These are phyloP conservation scores for Anas flavirostris DNA, from an alignment of 2,797 vertebrate species.

Conservation along the genomic window DNA sequence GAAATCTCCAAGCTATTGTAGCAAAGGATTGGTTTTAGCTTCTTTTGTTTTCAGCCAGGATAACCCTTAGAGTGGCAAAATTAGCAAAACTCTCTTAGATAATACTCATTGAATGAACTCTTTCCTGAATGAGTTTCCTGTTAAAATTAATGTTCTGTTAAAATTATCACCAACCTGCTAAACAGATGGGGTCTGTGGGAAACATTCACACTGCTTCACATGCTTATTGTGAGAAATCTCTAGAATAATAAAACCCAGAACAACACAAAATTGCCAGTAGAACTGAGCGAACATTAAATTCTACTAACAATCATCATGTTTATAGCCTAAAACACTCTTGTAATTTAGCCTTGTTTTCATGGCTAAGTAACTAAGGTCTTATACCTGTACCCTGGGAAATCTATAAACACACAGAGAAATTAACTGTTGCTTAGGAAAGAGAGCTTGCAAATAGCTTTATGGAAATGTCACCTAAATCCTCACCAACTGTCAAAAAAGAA, in stretches of 20 bases:
- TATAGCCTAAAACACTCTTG: not conserved
- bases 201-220: not conserved
- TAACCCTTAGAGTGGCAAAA: not conserved
- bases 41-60: not conserved
- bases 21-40: not conserved
- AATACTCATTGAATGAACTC: not conserved
- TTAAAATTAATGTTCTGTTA: not conserved
- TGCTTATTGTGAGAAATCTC: not conserved
- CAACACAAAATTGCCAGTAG: not conserved
- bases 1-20: not conserved
- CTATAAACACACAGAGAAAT: slow-evolving; percentile 23
- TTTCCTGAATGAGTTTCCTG: not conserved
- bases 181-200: not conserved
- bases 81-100: not conserved
- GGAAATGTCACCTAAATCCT: slow-evolving; percentile 22
- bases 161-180: not conserved
- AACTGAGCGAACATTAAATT: not conserved
- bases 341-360: slow-evolving; percentile 22
- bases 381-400: not conserved
- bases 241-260: not conserved
- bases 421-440: not conserved
- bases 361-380: not conserved
- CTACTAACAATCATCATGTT: not conserved
- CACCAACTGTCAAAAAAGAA: not conserved
- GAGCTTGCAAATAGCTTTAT: slow-evolving; percentile 1